Percentiles rank a stretch among this genome's conserved stretches.
These are phyloP conservation scores for Poecile atricapillus DNA, from an alignment of 2,113 vertebrate species.

Conservation along the genomic window DNA sequence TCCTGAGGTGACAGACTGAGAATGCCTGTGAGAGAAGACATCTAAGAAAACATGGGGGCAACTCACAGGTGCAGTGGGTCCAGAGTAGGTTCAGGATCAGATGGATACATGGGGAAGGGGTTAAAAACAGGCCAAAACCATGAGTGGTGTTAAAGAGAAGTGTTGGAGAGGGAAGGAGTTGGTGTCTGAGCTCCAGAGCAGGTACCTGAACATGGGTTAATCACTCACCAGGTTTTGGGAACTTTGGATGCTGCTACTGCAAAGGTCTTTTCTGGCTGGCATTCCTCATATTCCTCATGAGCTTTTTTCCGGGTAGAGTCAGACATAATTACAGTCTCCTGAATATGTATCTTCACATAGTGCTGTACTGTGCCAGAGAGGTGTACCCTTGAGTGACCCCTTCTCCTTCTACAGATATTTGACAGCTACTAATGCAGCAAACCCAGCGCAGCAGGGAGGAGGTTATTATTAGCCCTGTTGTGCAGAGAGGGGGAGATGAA, in stretches of 20 bases:
- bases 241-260: not conserved
- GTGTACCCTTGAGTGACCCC: not conserved
- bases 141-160: not conserved
- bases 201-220: not conserved
- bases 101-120: not conserved
- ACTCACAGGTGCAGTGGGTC: not conserved
- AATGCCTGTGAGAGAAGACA: not conserved
- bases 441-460: fast-evolving
- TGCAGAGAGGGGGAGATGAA: not conserved
- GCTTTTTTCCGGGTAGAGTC: not conserved
- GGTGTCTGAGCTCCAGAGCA: not conserved
- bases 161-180: not conserved
- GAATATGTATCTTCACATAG: not conserved
- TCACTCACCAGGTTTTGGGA: not conserved
- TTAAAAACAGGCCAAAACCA: not conserved
- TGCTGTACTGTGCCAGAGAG: not conserved
- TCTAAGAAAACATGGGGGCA: not conserved
- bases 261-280: not conserved
- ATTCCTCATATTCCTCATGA: not conserved
- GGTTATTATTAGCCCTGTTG: not conserved
- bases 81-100: not conserved
- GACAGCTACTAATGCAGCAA: not conserved
- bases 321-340: not conserved
- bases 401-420: not conserved
- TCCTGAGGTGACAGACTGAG: not conserved